Base-by-base conservation (phyloP, 2,888 invertebrate species). In the Helicoverpa assulta region DNA sequence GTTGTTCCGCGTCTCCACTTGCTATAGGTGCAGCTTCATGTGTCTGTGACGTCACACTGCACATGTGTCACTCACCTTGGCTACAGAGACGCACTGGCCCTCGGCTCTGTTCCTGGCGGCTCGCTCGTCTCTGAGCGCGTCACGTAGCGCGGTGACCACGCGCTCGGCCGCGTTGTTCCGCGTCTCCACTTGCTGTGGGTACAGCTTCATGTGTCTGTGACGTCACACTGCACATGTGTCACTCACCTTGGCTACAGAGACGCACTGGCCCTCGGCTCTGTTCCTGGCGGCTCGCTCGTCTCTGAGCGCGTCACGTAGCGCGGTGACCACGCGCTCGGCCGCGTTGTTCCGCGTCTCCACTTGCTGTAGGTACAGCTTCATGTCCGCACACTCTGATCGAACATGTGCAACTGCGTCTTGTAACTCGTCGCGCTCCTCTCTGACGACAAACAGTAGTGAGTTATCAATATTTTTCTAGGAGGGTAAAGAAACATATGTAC, bases 121-220 rank as follows among this genome's bases (percentile, higher is more conserved):
- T 0, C 94, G 86, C 54, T 95, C 95, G 3, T 95, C 95, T 6
- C 86, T 83, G 67, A 95, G 59, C 0, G 94, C 92, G 37, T 94
- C 95, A 0, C 95, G 72, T 16, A 95, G 62, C 0, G 94, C 95
- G 0, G 80, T 64, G 0, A 94, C 90, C 0, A 93, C 86, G 0
- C 92, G 85, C 76, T 95, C 95, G 0, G 92, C 88, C 43, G 43
- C 43, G 16, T 16, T 16, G 40, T 16, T 14, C 16, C 16, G 16
- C 43, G 43, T 16, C 43, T 43, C 43, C 43, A 43, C 14, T 10
- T 47, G 47, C 47, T 47, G 47, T n/a, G n/a, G 16, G n/a, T n/a
- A 5, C 47, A 43, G 33, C 43, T 16, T 12, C 43, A 16, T 43
- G 43, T 43, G 43, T 5, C 43, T 43, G 43, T 43, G 43, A 43